A percentile compares a stretch with the other conserved stretches of the same genome.
These are phyloP conservation scores for Coilia nasus DNA, from an alignment of 2,797 vertebrate species.

Conservation along the genomic window DNA sequence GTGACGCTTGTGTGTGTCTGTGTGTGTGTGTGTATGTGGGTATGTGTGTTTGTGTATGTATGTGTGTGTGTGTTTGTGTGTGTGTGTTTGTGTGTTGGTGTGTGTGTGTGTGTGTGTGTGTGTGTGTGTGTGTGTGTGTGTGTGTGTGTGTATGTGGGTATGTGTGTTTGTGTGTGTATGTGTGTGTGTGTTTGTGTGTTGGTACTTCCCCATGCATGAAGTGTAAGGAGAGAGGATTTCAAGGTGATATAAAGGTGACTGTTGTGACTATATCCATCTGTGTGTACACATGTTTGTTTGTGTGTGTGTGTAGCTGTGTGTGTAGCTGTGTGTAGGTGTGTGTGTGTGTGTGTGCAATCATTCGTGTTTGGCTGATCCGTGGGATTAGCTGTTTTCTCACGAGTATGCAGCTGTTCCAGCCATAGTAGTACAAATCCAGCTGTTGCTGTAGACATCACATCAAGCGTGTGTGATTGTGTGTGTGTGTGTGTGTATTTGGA, in stretches of 20 bases:
- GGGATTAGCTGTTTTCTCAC: slow-evolving; percentile 2
- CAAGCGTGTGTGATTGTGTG: slow-evolving; percentile 20
- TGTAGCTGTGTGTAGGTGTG: neutral
- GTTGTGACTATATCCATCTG: neutral
- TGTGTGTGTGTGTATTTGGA: slow-evolving; percentile 29
- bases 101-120: neutral
- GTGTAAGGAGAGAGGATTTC: neutral
- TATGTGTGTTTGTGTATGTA: slow-evolving; percentile 41
- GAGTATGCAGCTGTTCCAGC: slow-evolving; percentile 4
- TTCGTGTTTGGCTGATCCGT: neutral
- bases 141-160: slow-evolving; percentile 46
- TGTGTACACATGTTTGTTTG: neutral
- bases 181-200: neutral
- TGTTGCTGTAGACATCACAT: slow-evolving; percentile 29
- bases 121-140: slow-evolving; percentile 9
- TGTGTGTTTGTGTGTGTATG: slow-evolving; percentile 24
- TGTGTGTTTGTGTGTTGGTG: no score
- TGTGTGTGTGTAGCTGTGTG: neutral
- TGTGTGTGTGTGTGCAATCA: neutral
- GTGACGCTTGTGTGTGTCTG: slow-evolving; percentile 23
- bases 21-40: neutral
- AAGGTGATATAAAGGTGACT: slow-evolving; percentile 9
- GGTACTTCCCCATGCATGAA: neutral
- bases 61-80: neutral
- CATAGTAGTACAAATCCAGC: slow-evolving; percentile 11